phyloP scores from a whole-genome alignment of 2,888 invertebrate genomes.

The Ecdyonurus torrentis region DNA sequence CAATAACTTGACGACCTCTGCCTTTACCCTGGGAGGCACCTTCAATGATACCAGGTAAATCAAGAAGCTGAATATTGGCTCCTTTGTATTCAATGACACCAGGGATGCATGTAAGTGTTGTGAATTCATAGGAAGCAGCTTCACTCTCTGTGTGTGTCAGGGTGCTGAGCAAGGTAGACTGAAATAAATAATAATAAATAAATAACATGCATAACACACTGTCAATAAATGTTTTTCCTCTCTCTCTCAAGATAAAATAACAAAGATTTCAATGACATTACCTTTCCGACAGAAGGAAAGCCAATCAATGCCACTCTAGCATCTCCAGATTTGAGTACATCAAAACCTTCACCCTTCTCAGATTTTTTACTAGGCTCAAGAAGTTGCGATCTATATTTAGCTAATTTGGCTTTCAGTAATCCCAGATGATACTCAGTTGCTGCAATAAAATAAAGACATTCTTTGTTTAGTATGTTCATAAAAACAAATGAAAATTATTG shows the following conservation, averaged over 20 bases:
- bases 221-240: constrained; percentile 2
- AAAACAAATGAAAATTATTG: no score
- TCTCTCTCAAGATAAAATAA: neutral
- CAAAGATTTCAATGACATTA: constrained; percentile 27
- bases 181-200: constrained; percentile 11
- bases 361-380: constrained; percentile 87
- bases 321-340: constrained; percentile 98
- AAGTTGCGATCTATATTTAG: constrained; percentile 86
- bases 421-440: constrained; percentile 99
- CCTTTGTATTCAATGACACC: constrained; percentile 98
- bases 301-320: constrained; percentile 95
- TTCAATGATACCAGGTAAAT: constrained; percentile 98
- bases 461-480: no score
- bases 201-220: constrained; percentile 12
- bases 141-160: constrained; percentile 93
- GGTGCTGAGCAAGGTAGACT: constrained; percentile 90
- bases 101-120: constrained; percentile 96
- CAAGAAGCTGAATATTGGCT: constrained; percentile 93
- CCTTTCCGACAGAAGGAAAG: constrained; percentile 96
- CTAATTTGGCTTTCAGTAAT: constrained; percentile 87
- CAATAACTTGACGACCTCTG: constrained; percentile 88
- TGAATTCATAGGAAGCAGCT: constrained; percentile 96
- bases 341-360: constrained; percentile 95
- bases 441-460: constrained; percentile 30
- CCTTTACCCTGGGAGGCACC: constrained; percentile 94